Evolutionary conservation across 2,888 invertebrate genomes (phyloP), one percentile per base, ranked within the genome.

Genomic region (Sphaerophoria taeniata): DNA sequence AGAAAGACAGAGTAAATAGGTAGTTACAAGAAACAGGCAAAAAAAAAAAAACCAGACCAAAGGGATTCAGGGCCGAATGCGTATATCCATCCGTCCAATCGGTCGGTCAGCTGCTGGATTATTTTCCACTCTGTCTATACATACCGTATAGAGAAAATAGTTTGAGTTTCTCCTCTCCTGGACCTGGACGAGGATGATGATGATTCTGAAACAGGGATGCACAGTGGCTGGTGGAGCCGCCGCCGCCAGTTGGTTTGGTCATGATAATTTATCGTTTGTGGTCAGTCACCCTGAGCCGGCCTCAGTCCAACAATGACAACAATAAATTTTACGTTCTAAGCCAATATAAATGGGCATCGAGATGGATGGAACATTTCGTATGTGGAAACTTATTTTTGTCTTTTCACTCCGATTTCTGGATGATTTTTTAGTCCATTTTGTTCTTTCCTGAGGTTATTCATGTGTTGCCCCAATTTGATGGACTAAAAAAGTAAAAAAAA

Each of bases 281-380:
- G 85, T 85, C 85, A 85, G 85, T 85, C 85, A 85, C 85, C 85
- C 81, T 85, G 77, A 73, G 76, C 72, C 85, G 81, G 81, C 81
- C 77, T 81, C 85, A 81, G 72, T 85, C 72, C 69, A 76, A 81
- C 81, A 81, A 85, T 85, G 85, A 85, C 85, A 85, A 85, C 72
- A 76, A 85, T 85, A 85, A 81, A 85, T 81, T 85, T 77, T 77
- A 85, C 63, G 43, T 43, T 11, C 31, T 33, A 77, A 33, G 43
- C 69, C 81, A 72, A 80, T 83, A 67, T 78, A 61, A 24, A 24
- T 4, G 16, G 3, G 9, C 31, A 51, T 34, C 33, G 14, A 47
- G 39, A 14, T 60, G 11, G 56, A 3, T 43, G 6, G 39, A 43
- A 16, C 58, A 31, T 39, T 6, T 55, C 39, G 60, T 60, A 43